These are phyloP conservation scores for Lasius fuliginosus DNA, from an alignment of 2,888 invertebrate species.

Conservation along the genomic window DNA sequence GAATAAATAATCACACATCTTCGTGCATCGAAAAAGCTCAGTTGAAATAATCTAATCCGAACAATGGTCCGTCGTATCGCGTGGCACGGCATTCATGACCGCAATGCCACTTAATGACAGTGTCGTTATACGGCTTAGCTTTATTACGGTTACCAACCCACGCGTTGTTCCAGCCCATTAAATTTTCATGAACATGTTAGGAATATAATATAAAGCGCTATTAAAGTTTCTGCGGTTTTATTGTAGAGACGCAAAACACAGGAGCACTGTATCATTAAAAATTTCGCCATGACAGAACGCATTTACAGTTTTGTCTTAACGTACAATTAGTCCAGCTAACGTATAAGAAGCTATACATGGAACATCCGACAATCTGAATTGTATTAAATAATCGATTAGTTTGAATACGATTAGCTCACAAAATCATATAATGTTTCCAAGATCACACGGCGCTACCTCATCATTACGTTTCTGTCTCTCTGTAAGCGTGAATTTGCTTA, in stretches of 20 bases:
- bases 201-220: conserved; percentile 31
- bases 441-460: conserved; percentile 62
- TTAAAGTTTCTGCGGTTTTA: conserved; percentile 41
- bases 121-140: conserved; percentile 42
- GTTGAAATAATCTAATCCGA: conserved; percentile 29
- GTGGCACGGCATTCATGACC: conserved; percentile 27
- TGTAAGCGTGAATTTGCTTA: conserved; percentile 69
- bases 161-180: conserved; percentile 47
- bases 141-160: conserved; percentile 35
- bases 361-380: not conserved
- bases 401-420: conserved; percentile 28
- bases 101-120: conserved; percentile 47
- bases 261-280: conserved; percentile 24
- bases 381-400: conserved; percentile 47
- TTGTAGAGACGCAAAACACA: not conserved
- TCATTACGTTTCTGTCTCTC: conserved; percentile 57
- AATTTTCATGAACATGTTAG: conserved; percentile 52
- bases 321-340: not conserved
- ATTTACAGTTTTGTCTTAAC: not conserved
- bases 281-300: not conserved
- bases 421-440: conserved; percentile 38
- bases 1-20: conserved; percentile 5
- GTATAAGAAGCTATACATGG: not conserved
- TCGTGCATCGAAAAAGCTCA: conserved; percentile 23
- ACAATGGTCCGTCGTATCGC: conserved; percentile 4